These are phyloP conservation scores for Volucella bombylans DNA, from an alignment of 2,888 invertebrate genomes.

Conservation along the genomic window DNA sequence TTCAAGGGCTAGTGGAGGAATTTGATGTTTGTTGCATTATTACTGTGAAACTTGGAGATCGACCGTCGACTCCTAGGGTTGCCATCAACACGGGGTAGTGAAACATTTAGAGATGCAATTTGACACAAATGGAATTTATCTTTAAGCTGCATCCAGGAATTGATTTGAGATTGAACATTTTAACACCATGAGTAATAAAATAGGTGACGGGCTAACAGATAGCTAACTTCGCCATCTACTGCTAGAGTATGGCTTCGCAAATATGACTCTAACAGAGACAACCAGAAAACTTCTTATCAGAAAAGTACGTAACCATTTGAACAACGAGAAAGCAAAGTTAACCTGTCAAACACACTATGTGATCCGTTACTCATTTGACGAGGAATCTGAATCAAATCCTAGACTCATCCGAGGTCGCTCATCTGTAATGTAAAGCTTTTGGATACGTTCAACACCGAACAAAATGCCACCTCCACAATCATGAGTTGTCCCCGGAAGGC, in stretches of 20 bases:
- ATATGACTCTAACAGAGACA: conserved; percentile 91
- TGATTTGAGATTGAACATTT: conserved; percentile 19
- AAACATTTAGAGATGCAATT: neutral
- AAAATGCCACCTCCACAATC: conserved; percentile 65
- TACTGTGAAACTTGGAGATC: conserved; percentile 50
- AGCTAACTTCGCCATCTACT: too few species aligned
- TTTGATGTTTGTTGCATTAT: conserved; percentile 48
- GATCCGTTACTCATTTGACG: conserved; percentile 86
- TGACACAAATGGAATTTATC: conserved; percentile 39
- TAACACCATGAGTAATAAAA: conserved; percentile 57
- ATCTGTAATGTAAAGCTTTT: conserved; percentile 44
- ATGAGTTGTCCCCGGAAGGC: conserved; percentile 47
- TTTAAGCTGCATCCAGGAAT: conserved; percentile 12
- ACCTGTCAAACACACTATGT: conserved; percentile 75
- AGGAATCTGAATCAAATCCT: conserved; percentile 84
- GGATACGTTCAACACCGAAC: conserved; percentile 51
- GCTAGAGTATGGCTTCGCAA: too few species aligned
- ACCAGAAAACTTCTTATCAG: conserved; percentile 90
- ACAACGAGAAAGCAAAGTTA: conserved; percentile 83
- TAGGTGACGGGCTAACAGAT: too few species aligned
- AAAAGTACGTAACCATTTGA: conserved; percentile 88
- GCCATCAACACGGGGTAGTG: conserved; percentile 33
- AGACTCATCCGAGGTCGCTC: conserved; percentile 45
- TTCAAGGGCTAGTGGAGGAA: conserved; percentile 35
- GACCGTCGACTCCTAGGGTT: conserved; percentile 56